Evolutionary conservation across 2,113 vertebrate species (phyloP).

Genomic region (Melanerpes aurifrons): DNA sequence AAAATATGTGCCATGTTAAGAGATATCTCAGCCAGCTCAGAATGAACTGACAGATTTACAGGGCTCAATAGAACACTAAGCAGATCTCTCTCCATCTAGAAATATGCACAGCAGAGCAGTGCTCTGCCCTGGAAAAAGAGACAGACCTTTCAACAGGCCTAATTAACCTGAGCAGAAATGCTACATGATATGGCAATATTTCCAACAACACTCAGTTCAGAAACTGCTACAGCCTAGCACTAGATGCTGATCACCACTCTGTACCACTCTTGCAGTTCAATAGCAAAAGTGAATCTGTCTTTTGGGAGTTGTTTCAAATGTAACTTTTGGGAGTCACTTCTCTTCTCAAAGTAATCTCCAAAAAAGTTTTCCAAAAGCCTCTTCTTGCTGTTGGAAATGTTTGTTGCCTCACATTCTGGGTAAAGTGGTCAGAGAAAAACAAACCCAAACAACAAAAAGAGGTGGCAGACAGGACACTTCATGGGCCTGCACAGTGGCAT

Average conservation of each 20-base stretch:
- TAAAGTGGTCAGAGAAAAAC: neutral
- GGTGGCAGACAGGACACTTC: neutral
- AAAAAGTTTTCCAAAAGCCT: neutral
- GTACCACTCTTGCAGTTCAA: neutral
- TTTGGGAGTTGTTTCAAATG: neutral
- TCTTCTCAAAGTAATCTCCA: neutral
- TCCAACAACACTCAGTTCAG: neutral
- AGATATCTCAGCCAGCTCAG: neutral
- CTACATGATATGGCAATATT: neutral
- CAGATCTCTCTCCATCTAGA: neutral
- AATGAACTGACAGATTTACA: slow-evolving; percentile 12
- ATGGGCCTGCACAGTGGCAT: neutral
- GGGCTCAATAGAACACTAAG: neutral
- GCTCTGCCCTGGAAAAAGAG: neutral
- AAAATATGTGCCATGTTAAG: neutral
- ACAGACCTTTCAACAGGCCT: neutral
- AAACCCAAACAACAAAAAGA: neutral
- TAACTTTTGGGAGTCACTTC: neutral
- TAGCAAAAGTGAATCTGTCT: neutral
- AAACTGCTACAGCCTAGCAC: neutral
- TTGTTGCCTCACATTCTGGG: neutral
- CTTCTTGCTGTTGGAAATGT: neutral
- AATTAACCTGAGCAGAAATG: neutral
- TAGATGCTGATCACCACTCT: rapidly evolving
- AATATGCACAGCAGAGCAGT: neutral